Evolutionary conservation across 2,797 vertebrate species (phyloP).

Genomic region (Crenuchus spilurus): DNA sequence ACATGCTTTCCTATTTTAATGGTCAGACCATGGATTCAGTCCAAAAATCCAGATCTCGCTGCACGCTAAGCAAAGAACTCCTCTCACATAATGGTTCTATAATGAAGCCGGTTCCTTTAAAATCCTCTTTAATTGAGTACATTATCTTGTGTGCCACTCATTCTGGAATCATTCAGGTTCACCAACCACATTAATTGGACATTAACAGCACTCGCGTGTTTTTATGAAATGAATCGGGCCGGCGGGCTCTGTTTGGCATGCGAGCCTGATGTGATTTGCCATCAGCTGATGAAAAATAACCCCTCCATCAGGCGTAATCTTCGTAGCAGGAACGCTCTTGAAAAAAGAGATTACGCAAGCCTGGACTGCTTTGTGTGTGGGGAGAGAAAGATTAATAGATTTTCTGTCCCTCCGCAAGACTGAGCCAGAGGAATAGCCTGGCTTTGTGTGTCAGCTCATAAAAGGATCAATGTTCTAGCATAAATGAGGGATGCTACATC

Average conservation of each 20-base stretch:
- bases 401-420: conserved; percentile 31
- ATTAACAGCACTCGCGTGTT: conserved; percentile 58
- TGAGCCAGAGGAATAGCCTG: conserved; percentile 8
- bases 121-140: conserved; percentile 60
- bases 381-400: conserved; percentile 37
- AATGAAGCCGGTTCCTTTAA: conserved; percentile 56
- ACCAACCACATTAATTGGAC: conserved; percentile 68
- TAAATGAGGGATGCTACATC: conserved; percentile 34
- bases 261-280: conserved; percentile 29
- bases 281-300: conserved; percentile 14
- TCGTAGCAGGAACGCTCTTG: conserved; percentile 21
- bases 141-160: conserved; percentile 57
- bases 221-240: conserved; percentile 4
- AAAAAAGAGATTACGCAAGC: conserved; percentile 46
- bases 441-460: conserved; percentile 38
- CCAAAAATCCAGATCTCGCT: background rate
- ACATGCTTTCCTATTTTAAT: background rate
- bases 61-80: conserved; percentile 41
- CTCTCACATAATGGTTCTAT: conserved; percentile 52
- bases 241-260: conserved; percentile 17
- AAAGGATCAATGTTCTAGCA: conserved; percentile 43
- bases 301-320: conserved; percentile 29
- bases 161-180: conserved; percentile 61
- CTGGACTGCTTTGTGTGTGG: conserved; percentile 29
- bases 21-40: background rate